phyloP scores from a whole-genome alignment of 1,140 invertebrate species.

The Scylla paramamosain region DNA sequence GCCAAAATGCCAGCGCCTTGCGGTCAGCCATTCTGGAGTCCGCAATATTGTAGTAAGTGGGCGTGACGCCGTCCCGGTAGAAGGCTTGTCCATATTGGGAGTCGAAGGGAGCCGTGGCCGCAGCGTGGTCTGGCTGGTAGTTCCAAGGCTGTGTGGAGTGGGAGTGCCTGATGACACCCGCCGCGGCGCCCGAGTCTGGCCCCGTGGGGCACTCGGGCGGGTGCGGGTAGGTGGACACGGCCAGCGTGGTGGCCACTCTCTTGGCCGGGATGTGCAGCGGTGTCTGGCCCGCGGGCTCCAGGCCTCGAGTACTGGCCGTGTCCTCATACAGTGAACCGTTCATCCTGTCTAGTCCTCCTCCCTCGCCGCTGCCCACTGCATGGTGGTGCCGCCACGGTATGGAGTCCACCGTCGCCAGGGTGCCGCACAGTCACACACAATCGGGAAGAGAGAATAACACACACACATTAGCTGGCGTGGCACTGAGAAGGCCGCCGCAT shows the following conservation, averaged over 20 bases:
- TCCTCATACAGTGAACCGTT: constrained; percentile 79
- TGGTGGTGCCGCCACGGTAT: constrained; percentile 77
- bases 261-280: constrained; percentile 92
- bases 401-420: constrained; percentile 76
- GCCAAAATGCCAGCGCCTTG: constrained; percentile 86
- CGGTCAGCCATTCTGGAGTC: constrained; percentile 78
- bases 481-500: constrained; percentile 67
- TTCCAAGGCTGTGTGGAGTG: constrained; percentile 86
- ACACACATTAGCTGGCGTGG: constrained; percentile 75
- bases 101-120: constrained; percentile 82
- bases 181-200: constrained; percentile 82
- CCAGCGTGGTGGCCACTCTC: constrained; percentile 82
- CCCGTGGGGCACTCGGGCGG: constrained; percentile 81
- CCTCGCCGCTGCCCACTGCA: constrained; percentile 76
- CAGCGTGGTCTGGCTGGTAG: constrained; percentile 83
- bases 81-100: constrained; percentile 81
- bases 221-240: constrained; percentile 79
- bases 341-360: constrained; percentile 78
- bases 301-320: constrained; percentile 73
- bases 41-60: constrained; percentile 88
- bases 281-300: constrained; percentile 80
- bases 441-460: constrained; percentile 75
- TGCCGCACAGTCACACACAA: constrained; percentile 75
- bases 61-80: constrained; percentile 82
- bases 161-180: constrained; percentile 87